Base-by-base conservation (phyloP, 2,113 vertebrate genomes). In the Uria lomvia region DNA sequence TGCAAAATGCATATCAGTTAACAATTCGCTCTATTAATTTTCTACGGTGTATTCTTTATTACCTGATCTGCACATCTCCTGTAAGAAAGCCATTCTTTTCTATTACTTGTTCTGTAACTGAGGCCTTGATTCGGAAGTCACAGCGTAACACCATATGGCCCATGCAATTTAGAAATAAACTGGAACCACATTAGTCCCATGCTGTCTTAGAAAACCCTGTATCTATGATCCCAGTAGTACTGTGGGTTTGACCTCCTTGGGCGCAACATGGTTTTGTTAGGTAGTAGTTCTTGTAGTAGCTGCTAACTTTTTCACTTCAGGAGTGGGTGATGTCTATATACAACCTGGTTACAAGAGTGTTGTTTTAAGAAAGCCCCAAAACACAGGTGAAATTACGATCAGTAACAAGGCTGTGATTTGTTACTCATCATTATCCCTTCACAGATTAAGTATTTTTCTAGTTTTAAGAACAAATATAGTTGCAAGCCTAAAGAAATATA, bases 331-430 rank as follows among this genome's bases (percentile, higher is more conserved):
- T 85, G 11, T 26, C 65, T 85, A 8, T 40, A 34, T 36, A n/a
- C 9, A 47, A 12, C 21, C 43, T n/a, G 11, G 4, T 36, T 79
- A 16, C 49, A 49, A 27, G 12, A 38, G 11, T 21, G 3, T 15
- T 90, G 24, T 52, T 81, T 71, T 60, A 75, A 76, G 47, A 75
- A 90, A 72, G 4, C 11, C 3, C 10, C 36, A 21, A n/a, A 47
- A 71, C 9, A 12, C 1, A 0, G 21, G 21, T 47, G 23, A n/a
- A 11, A 38, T 75, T 67, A 6, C 15, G 24, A 27, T 27, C 8
- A 22, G 24, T 58, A 58, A 18, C n/a, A 42, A 1, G 9, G 2
- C 30, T 73, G n/a, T 49, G 47, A 43, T 52, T 60, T 82, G 29
- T 63, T 83, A 59, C 38, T 68, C 18, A 73, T 21, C 4, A 34